A percentile compares a stretch with the other conserved stretches of the same genome.
These are phyloP conservation scores for Melieria picta DNA, from an alignment of 2,888 invertebrate genomes.

Conservation along the genomic window DNA sequence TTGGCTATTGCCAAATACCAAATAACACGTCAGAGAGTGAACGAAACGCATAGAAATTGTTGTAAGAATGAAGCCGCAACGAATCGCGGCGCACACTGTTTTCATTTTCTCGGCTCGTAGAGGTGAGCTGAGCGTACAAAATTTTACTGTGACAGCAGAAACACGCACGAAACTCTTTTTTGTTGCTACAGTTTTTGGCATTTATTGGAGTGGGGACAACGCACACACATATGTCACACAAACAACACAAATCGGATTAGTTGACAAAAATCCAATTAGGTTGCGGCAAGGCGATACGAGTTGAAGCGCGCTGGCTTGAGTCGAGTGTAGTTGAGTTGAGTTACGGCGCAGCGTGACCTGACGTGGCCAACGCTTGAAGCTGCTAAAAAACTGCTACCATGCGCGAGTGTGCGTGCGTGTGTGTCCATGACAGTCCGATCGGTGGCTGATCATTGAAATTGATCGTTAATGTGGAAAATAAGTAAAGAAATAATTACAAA, in stretches of 20 bases:
- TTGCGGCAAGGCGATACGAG: slow-evolving; percentile 17
- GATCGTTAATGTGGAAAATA: too few species aligned
- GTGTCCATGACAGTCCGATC: too few species aligned
- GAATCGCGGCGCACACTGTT: slow-evolving; percentile 36
- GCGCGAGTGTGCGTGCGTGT: too few species aligned
- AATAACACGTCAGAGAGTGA: background rate
- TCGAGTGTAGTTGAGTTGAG: background rate
- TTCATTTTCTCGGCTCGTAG: too few species aligned
- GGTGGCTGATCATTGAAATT: too few species aligned
- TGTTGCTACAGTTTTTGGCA: background rate
- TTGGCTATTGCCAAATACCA: background rate
- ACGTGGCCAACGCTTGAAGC: background rate
- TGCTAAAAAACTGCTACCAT: too few species aligned
- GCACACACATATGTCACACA: background rate
- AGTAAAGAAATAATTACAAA: too few species aligned
- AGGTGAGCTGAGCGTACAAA: too few species aligned
- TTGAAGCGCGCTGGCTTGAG: background rate
- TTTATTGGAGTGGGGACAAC: too few species aligned
- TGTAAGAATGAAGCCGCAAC: slow-evolving; percentile 55
- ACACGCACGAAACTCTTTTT: too few species aligned
- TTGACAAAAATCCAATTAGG: slow-evolving; percentile 59
- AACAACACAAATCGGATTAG: slow-evolving; percentile 58
- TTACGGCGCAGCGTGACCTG: background rate
- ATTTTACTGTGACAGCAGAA: too few species aligned
- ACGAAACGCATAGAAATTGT: slow-evolving; percentile 9